phyloP scores from a whole-genome alignment of 2,888 invertebrate genomes.

The Tyria jacobaeae region DNA sequence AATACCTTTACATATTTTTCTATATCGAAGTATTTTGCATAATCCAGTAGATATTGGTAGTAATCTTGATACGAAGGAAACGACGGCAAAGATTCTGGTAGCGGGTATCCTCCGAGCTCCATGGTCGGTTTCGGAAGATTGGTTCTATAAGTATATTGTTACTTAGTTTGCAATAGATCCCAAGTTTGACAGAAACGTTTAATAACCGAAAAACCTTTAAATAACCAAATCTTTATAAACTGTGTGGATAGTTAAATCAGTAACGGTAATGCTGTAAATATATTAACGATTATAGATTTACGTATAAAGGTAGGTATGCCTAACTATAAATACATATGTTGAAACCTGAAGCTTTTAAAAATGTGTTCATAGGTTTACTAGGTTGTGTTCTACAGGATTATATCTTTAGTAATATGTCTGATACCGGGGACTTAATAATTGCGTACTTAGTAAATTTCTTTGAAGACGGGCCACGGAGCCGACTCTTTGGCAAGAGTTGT shows the following conservation, averaged over 20 bases:
- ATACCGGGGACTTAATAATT: no score
- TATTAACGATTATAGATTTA: no score
- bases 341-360: no score
- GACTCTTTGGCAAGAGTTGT: no score
- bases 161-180: neutral
- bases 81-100: slow-evolving; percentile 69
- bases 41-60: slow-evolving; percentile 70
- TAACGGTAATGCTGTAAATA: no score
- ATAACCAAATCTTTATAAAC: no score
- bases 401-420: no score
- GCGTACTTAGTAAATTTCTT: no score
- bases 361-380: neutral
- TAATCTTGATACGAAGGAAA: slow-evolving; percentile 70
- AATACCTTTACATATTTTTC: slow-evolving; percentile 73
- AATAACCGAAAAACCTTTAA: neutral
- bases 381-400: neutral
- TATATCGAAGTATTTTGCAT: slow-evolving; percentile 70
- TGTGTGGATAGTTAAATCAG: neutral
- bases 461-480: no score
- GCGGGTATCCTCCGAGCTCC: slow-evolving; percentile 73
- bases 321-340: no score
- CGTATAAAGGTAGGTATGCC: no score
- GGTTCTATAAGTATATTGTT: slow-evolving; percentile 61
- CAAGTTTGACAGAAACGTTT: neutral
- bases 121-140: slow-evolving; percentile 81